Percentiles rank a stretch among this genome's conserved stretches.
Evolutionary conservation across 2,888 invertebrate species (phyloP).

Genomic region (Molorchus minor): DNA sequence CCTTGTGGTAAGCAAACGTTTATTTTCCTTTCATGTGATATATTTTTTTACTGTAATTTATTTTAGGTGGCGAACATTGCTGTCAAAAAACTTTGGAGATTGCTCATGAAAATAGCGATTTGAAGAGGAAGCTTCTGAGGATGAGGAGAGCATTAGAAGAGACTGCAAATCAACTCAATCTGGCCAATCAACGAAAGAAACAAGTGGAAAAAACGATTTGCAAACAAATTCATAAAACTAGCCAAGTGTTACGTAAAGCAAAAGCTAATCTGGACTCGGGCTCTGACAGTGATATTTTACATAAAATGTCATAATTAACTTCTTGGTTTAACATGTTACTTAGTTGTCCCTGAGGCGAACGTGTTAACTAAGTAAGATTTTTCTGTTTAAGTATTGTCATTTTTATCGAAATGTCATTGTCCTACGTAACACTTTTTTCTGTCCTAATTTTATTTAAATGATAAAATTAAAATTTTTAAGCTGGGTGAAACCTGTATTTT

Average conservation of each 20-base stretch:
- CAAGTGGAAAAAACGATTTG: constrained; percentile 86
- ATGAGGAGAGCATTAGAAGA: constrained; percentile 80
- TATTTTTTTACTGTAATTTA: not conserved
- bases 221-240: constrained; percentile 81
- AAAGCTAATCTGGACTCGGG: constrained; percentile 75
- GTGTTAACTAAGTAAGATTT: not conserved
- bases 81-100: constrained; percentile 54
- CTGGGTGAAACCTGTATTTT: constrained; percentile 28
- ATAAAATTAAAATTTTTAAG: constrained; percentile 33
- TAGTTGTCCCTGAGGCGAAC: no score
- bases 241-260: constrained; percentile 78
- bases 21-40: constrained; percentile 8
- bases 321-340: not conserved
- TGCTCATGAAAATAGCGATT: constrained; percentile 72
- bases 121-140: constrained; percentile 75
- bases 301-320: constrained; percentile 28
- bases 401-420: constrained; percentile 10
- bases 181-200: constrained; percentile 81
- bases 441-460: constrained; percentile 19
- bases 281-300: constrained; percentile 58
- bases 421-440: constrained; percentile 14
- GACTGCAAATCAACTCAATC: constrained; percentile 77
- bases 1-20: constrained; percentile 50
- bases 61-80: constrained; percentile 54
- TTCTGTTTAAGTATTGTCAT: constrained; percentile 29